phyloP scores from a whole-genome alignment of 2,888 invertebrate species.

The Cenopis cana region DNA sequence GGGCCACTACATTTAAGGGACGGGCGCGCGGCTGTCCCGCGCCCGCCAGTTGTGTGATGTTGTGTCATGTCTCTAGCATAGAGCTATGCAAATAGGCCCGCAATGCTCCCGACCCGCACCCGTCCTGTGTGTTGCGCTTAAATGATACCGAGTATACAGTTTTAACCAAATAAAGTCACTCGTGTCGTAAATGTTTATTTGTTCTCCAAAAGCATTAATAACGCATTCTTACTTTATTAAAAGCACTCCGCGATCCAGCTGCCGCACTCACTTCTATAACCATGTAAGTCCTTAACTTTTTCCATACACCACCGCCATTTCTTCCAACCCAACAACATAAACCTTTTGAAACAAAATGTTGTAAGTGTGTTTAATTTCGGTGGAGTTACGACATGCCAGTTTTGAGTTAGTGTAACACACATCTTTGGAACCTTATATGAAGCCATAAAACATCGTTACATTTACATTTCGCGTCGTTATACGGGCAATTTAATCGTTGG shows the following conservation, averaged over 20 bases:
- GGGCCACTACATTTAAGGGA: too few relatives aligned
- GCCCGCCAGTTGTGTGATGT: too few relatives aligned
- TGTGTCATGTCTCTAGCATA: too few relatives aligned
- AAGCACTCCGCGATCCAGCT: constrained; percentile 27
- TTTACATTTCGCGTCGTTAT: constrained; percentile 43
- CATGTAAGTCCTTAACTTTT: not conserved
- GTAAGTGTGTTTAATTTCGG: not conserved
- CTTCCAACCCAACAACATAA: not conserved
- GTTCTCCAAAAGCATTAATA: constrained; percentile 36
- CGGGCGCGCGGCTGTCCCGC: too few relatives aligned
- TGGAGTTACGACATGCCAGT: not conserved
- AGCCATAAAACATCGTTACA: constrained; percentile 41
- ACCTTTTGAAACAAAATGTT: not conserved
- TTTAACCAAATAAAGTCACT: constrained; percentile 33
- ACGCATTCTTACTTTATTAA: constrained; percentile 44
- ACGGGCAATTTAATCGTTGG: constrained; percentile 42
- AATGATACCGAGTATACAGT: not conserved
- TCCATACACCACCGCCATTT: constrained; percentile 3
- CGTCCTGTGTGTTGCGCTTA: too few relatives aligned
- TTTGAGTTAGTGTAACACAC: constrained; percentile 4
- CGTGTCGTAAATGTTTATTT: constrained; percentile 43
- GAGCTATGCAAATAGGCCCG: too few relatives aligned
- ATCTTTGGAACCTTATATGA: constrained; percentile 41
- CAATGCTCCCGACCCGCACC: too few relatives aligned
- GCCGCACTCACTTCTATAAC: not conserved